phyloP scores from a whole-genome alignment of 2,888 invertebrate species.

The Lithophane ornitopus region DNA sequence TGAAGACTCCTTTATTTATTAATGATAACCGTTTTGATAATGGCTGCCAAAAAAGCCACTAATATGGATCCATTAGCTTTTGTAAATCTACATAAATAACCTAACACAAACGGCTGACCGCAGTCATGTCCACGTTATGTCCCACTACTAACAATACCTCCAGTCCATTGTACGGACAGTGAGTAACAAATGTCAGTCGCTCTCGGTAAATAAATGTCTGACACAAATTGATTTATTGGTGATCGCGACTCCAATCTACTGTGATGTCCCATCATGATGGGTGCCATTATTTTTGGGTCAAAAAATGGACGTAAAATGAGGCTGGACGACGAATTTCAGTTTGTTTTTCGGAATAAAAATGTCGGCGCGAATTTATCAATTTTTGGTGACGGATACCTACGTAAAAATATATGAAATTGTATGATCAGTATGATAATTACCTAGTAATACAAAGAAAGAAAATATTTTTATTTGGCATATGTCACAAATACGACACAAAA shows the following conservation, averaged over 20 bases:
- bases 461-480: no score
- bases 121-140: slow-evolving; percentile 60
- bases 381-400: not conserved
- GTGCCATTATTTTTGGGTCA: slow-evolving; percentile 65
- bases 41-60: not conserved
- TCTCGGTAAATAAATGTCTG: slow-evolving; percentile 78
- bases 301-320: slow-evolving; percentile 50
- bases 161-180: slow-evolving; percentile 40
- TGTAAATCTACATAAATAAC: not conserved
- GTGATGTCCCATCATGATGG: slow-evolving; percentile 72
- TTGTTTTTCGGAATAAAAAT: slow-evolving; percentile 28
- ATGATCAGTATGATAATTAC: not conserved
- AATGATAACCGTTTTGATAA: not conserved
- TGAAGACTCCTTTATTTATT: not conserved
- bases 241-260: slow-evolving; percentile 70
- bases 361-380: not conserved
- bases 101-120: not conserved
- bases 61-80: not conserved
- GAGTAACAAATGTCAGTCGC: slow-evolving; percentile 76
- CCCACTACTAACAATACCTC: slow-evolving; percentile 30
- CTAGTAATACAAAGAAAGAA: no score
- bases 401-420: not conserved
- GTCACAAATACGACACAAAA: no score
- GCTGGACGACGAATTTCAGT: slow-evolving; percentile 11
- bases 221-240: slow-evolving; percentile 80